Base-by-base conservation (phyloP, 2,888 invertebrate genomes). In the Cryptophagus acutangulus region DNA sequence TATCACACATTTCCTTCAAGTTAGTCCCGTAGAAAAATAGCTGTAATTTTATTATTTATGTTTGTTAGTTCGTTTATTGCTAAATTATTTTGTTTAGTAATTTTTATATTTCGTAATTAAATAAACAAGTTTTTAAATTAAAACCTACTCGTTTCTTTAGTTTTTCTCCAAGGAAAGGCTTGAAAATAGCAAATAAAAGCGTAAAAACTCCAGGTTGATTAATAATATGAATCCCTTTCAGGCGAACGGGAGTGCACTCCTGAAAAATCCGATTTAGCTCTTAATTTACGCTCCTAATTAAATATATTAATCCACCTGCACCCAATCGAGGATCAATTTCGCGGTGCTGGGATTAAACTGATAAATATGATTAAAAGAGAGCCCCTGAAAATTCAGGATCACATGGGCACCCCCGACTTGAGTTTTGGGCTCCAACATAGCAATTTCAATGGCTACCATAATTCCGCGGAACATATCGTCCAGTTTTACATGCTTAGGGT, bases 131-230 rank as follows among this genome's bases (percentile, higher is more conserved):
- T 24, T 9, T 38, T 31, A 26, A n/a, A 41, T 17, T 17, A 33
- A 12, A 38, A 66, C 75, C 71, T 67, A 83, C 82, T 60, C 91
- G 77, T 43, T 81, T 82, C 35, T 83, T 78, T 13, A 90, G 70
- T 70, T 91, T 92, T 61, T 89, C 87, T 49, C 84, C 75, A 52
- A 93, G 72, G 63, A 93, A 92, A 1, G 92, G 93, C 63, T 89
- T 90, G 67, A 93, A 86, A 39, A 94, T 75, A 5, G 85, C 81
- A 59, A 85, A 92, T 2, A 88, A 72, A 78, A 90, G 82, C 61
- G 88, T 89, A 70, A 93, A 92, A 45, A 91, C 75, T 50, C 78
- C 81, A 0, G 92, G 87, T 62, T 93, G 91, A 64, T 89, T 89
- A n/a, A 93, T 74, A 35, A 92, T 76, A 62, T 93, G 92, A 2